Conservation (phyloP, 2,113 vertebrate genomes). For the Camelus bactrianus region DNA sequence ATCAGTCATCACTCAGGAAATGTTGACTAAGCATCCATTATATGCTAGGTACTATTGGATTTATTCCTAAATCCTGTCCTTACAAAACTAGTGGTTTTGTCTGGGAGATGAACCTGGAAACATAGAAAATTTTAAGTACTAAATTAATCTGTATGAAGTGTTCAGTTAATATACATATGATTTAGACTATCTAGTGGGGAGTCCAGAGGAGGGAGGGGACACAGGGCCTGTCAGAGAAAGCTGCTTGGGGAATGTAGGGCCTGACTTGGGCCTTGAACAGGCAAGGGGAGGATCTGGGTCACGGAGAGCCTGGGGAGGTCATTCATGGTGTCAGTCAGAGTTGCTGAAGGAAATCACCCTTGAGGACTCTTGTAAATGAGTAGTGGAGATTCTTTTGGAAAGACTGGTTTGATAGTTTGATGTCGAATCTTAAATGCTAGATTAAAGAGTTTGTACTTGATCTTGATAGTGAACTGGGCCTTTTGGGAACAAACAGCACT, state of each 20-base stretch:
- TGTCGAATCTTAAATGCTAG: background rate
- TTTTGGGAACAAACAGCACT: background rate
- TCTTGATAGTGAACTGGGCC: background rate
- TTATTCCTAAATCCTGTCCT: background rate
- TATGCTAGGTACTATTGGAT: background rate
- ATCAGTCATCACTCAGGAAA: background rate
- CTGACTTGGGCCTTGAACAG: background rate
- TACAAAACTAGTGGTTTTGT: background rate
- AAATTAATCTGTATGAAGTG: background rate
- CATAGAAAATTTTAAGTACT: background rate
- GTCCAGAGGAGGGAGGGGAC: background rate
- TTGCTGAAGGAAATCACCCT: background rate
- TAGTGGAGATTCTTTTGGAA: background rate
- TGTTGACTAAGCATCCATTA: background rate
- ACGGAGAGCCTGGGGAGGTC: background rate
- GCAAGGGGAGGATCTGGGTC: background rate
- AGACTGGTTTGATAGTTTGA: background rate
- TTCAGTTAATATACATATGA: background rate
- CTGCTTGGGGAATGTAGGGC: background rate
- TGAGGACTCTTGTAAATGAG: background rate
- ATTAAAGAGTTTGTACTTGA: background rate
- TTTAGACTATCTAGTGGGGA: background rate
- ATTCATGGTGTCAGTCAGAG: background rate
- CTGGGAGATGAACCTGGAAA: background rate
- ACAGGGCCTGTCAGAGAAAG: background rate